Evolutionary conservation across 2,888 invertebrate genomes (phyloP).

Genomic region (Dasysyrphus tricinctus): DNA sequence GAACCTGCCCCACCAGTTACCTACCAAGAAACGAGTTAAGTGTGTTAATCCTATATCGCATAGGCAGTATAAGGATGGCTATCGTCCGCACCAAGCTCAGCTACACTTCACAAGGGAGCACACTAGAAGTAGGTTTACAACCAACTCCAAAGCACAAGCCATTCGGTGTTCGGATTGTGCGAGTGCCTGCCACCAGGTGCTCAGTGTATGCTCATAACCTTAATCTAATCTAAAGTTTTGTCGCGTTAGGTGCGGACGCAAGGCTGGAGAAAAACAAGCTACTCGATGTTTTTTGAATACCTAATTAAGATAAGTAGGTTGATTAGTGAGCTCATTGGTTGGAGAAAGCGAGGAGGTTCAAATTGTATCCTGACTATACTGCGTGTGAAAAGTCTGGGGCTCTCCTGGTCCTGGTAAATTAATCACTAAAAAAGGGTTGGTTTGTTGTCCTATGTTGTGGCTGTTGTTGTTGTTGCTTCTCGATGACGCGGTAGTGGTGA

Average conservation of each 20-base stretch:
- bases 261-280: constrained; percentile 55
- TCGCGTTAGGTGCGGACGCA: constrained; percentile 47
- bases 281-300: constrained; percentile 72
- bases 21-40: background rate
- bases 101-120: constrained; percentile 24
- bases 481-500: background rate
- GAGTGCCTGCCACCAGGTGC: constrained; percentile 49
- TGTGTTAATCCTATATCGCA: constrained; percentile 50
- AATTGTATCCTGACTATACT: constrained; percentile 31
- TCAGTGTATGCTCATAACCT: constrained; percentile 42
- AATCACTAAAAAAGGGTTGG: constrained; percentile 75
- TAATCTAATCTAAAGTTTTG: constrained; percentile 74
- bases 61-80: background rate
- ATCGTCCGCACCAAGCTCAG: constrained; percentile 2
- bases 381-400: constrained; percentile 59
- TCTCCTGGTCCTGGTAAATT: constrained; percentile 50
- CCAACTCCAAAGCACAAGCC: background rate
- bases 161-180: constrained; percentile 5
- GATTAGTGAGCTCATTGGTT: constrained; percentile 66
- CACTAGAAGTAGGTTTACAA: background rate
- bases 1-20: constrained; percentile 49
- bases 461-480: background rate
- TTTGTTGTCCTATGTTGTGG: constrained; percentile 37
- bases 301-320: constrained; percentile 76
- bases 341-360: constrained; percentile 12